These are phyloP conservation scores for Pollimyrus isidori DNA, from an alignment of 2,113 vertebrate species.

Conservation along the genomic window DNA sequence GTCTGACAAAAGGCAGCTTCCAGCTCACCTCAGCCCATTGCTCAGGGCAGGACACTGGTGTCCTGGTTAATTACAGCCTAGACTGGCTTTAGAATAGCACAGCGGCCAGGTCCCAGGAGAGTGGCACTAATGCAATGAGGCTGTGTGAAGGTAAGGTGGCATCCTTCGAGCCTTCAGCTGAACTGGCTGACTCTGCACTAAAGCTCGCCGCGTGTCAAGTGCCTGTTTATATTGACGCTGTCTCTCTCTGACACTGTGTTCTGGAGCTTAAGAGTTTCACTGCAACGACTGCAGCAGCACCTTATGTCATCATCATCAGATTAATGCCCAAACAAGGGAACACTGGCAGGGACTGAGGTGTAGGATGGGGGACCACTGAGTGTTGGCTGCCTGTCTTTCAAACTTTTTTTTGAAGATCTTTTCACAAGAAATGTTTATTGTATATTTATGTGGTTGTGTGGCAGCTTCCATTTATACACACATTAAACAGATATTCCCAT, in stretches of 20 bases:
- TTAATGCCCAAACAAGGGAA: not conserved
- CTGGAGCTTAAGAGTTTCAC: not conserved
- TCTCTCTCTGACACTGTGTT: not conserved
- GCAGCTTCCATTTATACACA: not conserved
- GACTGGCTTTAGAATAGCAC: slow-evolving; percentile 14
- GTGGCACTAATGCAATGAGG: slow-evolving; percentile 25
- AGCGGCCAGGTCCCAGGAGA: not conserved
- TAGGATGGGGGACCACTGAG: not conserved
- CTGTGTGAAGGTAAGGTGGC: slow-evolving; percentile 3
- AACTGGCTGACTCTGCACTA: not conserved
- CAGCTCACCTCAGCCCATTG: slow-evolving; percentile 23
- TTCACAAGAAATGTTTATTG: not conserved
- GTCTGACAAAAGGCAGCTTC: slow-evolving; percentile 18
- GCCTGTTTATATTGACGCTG: not conserved
- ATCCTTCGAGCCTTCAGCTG: not conserved
- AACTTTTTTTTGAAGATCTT: not conserved
- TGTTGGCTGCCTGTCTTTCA: not conserved
- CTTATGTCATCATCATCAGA: not conserved
- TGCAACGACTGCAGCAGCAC: not conserved
- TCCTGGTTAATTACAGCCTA: slow-evolving; percentile 30
- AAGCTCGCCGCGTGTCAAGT: not conserved
- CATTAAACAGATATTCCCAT: not conserved
- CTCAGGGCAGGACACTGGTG: slow-evolving; percentile 14
- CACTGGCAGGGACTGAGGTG: not conserved
- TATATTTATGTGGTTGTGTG: not conserved